Percentiles rank a stretch among this genome's conserved stretches.
Conservation (phyloP, 2,888 invertebrate genomes). For the Agrochola lota region DNA sequence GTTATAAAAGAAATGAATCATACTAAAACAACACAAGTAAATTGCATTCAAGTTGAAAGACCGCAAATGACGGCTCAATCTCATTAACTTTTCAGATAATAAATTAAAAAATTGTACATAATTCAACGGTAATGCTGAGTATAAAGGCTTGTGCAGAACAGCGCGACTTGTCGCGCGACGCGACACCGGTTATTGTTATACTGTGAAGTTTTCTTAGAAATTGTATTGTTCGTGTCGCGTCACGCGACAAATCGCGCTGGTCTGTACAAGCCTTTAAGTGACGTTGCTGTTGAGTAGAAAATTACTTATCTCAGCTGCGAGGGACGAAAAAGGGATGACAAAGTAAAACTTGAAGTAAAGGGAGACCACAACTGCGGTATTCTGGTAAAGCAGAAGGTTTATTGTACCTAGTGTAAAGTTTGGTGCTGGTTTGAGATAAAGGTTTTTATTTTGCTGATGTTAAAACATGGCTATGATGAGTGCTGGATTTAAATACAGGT, state of each 20-base stretch:
- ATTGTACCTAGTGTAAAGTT: neutral
- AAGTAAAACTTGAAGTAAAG: constrained; percentile 26
- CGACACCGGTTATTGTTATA: too few relatives aligned
- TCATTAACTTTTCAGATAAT: constrained; percentile 40
- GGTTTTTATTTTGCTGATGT: too few relatives aligned
- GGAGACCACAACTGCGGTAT: constrained; percentile 1
- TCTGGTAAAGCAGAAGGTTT: neutral
- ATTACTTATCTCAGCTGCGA: constrained; percentile 43
- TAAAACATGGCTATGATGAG: too few relatives aligned
- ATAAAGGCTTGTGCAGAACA: too few relatives aligned
- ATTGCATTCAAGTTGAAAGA: constrained; percentile 44
- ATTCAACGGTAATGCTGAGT: constrained; percentile 14
- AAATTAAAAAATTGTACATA: constrained; percentile 37
- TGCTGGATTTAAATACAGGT: neutral
- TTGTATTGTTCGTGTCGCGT: too few relatives aligned
- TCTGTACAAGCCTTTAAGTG: too few relatives aligned
- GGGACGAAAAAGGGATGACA: constrained; percentile 4
- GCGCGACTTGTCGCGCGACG: too few relatives aligned
- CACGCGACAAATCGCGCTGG: too few relatives aligned
- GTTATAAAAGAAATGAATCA: constrained; percentile 12
- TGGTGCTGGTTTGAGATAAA: neutral
- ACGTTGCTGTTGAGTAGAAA: constrained; percentile 33
- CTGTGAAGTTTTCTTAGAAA: too few relatives aligned
- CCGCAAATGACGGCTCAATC: constrained; percentile 35
- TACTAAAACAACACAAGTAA: neutral